A percentile compares a stretch with the other conserved stretches of the same genome.
These are phyloP conservation scores for Ecdyonurus torrentis DNA, from an alignment of 2,888 invertebrate species.

Conservation along the genomic window DNA sequence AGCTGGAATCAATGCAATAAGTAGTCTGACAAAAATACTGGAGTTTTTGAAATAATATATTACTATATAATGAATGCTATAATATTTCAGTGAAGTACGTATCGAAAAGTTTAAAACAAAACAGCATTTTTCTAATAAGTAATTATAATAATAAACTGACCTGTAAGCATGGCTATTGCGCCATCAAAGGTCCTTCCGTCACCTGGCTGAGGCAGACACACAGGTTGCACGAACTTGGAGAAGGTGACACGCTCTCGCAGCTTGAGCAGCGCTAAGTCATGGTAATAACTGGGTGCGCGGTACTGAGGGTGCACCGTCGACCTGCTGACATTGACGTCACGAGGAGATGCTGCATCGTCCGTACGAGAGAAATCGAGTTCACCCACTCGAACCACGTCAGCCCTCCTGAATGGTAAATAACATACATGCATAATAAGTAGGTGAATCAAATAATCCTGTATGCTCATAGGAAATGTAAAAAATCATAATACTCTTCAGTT, in stretches of 20 bases:
- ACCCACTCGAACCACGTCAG: slow-evolving; percentile 15
- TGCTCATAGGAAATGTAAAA: background rate
- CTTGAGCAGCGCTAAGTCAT: slow-evolving; percentile 20
- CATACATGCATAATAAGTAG: background rate
- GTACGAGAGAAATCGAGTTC: slow-evolving; percentile 15
- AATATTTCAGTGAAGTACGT: too few relatives aligned
- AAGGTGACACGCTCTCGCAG: slow-evolving; percentile 61
- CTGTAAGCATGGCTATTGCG: background rate
- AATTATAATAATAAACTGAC: background rate
- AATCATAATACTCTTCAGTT: background rate
- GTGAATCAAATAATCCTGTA: background rate
- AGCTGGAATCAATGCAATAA: too few relatives aligned
- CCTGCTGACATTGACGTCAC: slow-evolving; percentile 12
- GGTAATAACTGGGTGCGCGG: slow-evolving; percentile 13
- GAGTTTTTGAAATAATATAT: too few relatives aligned
- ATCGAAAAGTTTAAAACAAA: too few relatives aligned
- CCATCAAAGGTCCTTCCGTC: background rate
- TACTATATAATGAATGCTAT: too few relatives aligned
- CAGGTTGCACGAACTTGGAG: slow-evolving; percentile 55
- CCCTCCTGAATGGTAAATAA: slow-evolving; percentile 10
- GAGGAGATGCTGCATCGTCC: slow-evolving; percentile 13
- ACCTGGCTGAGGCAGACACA: slow-evolving; percentile 47
- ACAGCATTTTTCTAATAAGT: too few relatives aligned
- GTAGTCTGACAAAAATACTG: too few relatives aligned
- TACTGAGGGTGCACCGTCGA: slow-evolving; percentile 14